These are phyloP conservation scores for Chinchilla lanigera DNA, from an alignment of 2,113 vertebrate genomes.

Conservation along the genomic window DNA sequence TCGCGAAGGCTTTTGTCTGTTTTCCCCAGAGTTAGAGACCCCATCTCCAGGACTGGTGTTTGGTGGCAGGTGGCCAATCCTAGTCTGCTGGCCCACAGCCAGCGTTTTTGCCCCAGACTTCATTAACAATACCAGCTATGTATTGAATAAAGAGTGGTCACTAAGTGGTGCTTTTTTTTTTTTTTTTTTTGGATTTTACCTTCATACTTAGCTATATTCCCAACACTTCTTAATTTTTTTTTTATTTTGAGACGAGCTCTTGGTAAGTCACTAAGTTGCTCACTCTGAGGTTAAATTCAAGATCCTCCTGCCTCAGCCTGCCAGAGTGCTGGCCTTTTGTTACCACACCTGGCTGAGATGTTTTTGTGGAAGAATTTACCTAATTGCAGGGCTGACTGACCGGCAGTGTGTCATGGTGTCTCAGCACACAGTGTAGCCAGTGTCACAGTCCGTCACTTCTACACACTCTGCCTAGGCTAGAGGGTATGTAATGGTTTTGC, in stretches of 20 bases:
- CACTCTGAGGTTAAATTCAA: neutral
- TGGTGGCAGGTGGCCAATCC: neutral
- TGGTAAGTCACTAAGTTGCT: neutral
- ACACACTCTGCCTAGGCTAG: conserved; percentile 58
- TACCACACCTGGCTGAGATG: neutral
- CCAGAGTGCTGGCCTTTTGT: neutral
- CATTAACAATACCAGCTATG: neutral
- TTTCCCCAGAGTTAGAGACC: neutral
- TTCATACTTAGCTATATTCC: neutral
- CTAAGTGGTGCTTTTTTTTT: neutral
- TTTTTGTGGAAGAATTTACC: conserved; percentile 27
- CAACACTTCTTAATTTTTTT: neutral
- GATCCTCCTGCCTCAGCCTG: neutral
- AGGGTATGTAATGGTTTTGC: conserved; percentile 59
- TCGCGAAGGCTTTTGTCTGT: neutral
- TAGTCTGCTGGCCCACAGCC: neutral
- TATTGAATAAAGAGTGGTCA: conserved; percentile 2
- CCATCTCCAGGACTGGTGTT: neutral
- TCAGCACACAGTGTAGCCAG: neutral
- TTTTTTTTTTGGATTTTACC: neutral
- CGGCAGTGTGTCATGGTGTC: neutral
- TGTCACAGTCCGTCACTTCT: neutral
- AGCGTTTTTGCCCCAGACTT: neutral
- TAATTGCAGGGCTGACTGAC: neutral
- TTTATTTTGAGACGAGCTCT: neutral